Evolutionary conservation across 2,113 vertebrate genomes (phyloP).

Genomic region (Paralichthys olivaceus): DNA sequence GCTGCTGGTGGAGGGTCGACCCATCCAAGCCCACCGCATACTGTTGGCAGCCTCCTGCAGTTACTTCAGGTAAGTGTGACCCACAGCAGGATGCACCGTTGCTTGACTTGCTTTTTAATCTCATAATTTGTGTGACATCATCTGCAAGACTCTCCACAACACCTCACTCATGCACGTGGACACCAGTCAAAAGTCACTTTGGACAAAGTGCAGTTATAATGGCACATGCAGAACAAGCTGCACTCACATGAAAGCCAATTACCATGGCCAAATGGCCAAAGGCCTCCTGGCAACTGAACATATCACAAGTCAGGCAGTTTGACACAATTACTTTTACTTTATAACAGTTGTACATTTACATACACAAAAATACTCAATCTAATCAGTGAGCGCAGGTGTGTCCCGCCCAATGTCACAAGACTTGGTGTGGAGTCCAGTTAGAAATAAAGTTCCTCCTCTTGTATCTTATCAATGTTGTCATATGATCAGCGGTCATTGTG

Average conservation of each 20-base stretch:
- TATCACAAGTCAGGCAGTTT: neutral
- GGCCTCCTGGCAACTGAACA: neutral
- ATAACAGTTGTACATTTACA: neutral
- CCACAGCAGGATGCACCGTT: neutral
- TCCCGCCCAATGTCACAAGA: neutral
- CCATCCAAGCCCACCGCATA: constrained; percentile 93
- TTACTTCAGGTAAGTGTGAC: constrained; percentile 90
- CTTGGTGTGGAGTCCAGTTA: constrained; percentile 4
- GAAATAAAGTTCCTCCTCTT: neutral
- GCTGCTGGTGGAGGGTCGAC: constrained; percentile 90
- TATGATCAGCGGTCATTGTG: constrained; percentile 11
- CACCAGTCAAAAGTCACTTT: neutral
- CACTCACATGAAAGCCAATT: neutral
- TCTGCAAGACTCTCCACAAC: no score
- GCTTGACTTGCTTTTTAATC: neutral
- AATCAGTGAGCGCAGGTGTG: neutral
- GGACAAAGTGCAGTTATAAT: neutral
- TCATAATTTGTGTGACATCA: neutral
- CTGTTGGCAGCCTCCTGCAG: constrained; percentile 95
- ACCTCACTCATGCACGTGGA: neutral
- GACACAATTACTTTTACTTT: neutral
- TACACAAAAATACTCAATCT: neutral
- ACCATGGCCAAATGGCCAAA: neutral
- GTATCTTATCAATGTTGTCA: constrained; percentile 8
- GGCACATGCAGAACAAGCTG: neutral